Conservation (phyloP, 2,797 vertebrate species). For the Denticeps clupeoides region DNA sequence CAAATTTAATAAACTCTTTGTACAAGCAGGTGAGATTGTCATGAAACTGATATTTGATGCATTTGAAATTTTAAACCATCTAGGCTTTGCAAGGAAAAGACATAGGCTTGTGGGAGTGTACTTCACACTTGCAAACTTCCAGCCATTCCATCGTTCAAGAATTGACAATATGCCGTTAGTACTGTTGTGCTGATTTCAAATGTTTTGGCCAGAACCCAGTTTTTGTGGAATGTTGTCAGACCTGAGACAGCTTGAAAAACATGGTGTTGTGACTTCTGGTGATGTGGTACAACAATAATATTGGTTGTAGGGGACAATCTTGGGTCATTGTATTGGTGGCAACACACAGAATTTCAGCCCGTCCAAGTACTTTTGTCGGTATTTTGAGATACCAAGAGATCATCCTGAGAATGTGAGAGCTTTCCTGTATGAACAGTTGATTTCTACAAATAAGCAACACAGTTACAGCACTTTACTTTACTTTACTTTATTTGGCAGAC, state of each 20-base stretch:
- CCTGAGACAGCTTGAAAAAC: conserved; percentile 20
- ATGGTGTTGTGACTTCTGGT: conserved; percentile 9
- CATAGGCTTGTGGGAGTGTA: not conserved
- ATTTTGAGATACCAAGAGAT: conserved; percentile 12
- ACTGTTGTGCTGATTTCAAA: conserved; percentile 23
- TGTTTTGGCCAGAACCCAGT: conserved; percentile 20
- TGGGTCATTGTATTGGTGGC: too few relatives aligned
- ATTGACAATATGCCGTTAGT: conserved; percentile 25
- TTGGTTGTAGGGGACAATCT: conserved; percentile 18
- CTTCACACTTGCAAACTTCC: not conserved
- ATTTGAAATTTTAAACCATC: too few relatives aligned
- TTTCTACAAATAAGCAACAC: conserved; percentile 13
- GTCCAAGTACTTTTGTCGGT: conserved; percentile 15
- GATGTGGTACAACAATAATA: conserved; percentile 15
- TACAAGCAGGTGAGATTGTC: conserved; percentile 5
- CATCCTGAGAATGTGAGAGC: conserved; percentile 10
- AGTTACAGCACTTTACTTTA: conserved; percentile 16
- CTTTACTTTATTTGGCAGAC: conserved; percentile 18
- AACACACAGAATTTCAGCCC: too few relatives aligned
- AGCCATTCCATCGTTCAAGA: conserved; percentile 1
- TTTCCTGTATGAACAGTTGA: conserved; percentile 15
- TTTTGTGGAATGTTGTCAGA: conserved; percentile 18
- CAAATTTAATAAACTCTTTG: conserved; percentile 14
- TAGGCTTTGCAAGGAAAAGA: too few relatives aligned
- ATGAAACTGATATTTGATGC: too few relatives aligned